Percentiles rank a stretch among this genome's conserved stretches.
phyloP scores from a whole-genome alignment of 1,140 invertebrate species.

The Hyposmocoma kahamanoa region DNA sequence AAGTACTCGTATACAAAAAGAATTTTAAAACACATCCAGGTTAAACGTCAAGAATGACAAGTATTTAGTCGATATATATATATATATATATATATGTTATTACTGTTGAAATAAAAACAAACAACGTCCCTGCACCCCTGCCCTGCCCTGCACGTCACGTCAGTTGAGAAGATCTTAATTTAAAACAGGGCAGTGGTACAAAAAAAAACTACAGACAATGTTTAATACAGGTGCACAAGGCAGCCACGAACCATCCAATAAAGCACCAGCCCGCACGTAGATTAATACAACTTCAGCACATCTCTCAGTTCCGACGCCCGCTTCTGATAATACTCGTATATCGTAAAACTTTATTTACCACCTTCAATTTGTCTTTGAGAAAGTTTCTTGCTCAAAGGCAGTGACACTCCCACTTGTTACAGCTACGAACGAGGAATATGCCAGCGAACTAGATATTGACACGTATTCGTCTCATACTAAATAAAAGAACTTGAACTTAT shows the following conservation, averaged over 20 bases:
- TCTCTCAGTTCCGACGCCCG: conserved; percentile 22
- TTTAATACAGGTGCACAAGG: conserved; percentile 43
- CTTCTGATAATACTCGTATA: conserved; percentile 54
- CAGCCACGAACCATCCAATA: conserved; percentile 11
- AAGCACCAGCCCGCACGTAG: conserved; percentile 25
- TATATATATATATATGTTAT: too few species aligned
- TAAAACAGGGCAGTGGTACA: conserved; percentile 36
- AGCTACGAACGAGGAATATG: too few species aligned
- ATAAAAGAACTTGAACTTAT: too few species aligned
- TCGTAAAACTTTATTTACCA: conserved; percentile 62
- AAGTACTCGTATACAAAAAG: conserved; percentile 63
- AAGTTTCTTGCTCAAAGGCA: too few species aligned
- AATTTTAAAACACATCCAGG: conserved; percentile 60
- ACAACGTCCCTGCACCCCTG: neutral
- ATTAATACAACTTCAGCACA: conserved; percentile 31
- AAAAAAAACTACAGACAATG: conserved; percentile 38
- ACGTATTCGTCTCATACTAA: neutral
- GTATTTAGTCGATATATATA: too few species aligned
- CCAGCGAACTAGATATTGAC: neutral
- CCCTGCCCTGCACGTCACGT: neutral
- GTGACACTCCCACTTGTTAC: too few species aligned
- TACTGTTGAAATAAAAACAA: conserved; percentile 28
- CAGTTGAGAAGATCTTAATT: conserved; percentile 44
- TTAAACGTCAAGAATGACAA: too few species aligned
- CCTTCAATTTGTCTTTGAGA: conserved; percentile 53